Percentiles rank a stretch among this genome's conserved stretches.
Evolutionary conservation across 2,113 vertebrate genomes (phyloP).

Genomic region (Rhabdomys dilectus): DNA sequence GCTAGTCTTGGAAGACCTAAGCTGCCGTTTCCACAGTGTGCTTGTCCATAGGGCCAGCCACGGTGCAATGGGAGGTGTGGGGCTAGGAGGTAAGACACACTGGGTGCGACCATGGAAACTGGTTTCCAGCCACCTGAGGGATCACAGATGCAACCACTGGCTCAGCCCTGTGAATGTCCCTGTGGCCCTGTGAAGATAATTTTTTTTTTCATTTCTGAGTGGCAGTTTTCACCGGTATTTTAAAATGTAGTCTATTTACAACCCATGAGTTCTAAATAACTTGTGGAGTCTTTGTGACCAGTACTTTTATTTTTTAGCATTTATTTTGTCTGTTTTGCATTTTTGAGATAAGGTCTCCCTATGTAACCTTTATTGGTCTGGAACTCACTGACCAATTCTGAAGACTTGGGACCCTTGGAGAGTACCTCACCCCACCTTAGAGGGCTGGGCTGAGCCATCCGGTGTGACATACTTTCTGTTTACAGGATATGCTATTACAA

Average conservation of each 20-base stretch:
- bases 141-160: background rate
- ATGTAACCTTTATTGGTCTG: background rate
- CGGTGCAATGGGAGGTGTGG: background rate
- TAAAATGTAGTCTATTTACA: background rate
- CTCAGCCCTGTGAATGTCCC: background rate
- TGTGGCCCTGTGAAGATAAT: background rate
- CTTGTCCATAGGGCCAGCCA: background rate
- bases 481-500: background rate
- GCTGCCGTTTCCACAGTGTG: background rate
- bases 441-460: background rate
- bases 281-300: background rate
- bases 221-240: background rate
- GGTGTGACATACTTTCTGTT: background rate
- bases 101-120: background rate
- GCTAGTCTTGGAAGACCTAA: background rate
- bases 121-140: background rate
- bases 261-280: background rate
- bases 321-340: background rate
- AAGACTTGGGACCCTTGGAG: background rate
- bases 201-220: background rate
- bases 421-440: rapidly evolving
- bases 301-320: background rate
- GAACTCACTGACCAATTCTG: background rate
- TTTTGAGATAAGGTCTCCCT: background rate
- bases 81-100: too few species aligned